phyloP scores from a whole-genome alignment of 2,113 vertebrate species.

The Mirza zaza region DNA sequence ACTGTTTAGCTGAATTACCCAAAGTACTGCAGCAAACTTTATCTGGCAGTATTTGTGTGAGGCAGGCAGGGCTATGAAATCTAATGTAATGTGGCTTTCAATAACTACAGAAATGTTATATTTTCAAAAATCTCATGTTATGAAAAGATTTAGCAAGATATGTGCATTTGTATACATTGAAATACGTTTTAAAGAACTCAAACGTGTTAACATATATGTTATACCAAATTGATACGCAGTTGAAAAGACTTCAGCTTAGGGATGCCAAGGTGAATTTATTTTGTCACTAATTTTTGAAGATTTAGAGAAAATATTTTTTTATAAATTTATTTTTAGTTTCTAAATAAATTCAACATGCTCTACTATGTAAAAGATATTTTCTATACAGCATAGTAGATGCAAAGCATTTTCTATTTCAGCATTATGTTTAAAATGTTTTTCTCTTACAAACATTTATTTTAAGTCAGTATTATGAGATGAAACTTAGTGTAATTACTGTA shows the following conservation, averaged over 20 bases:
- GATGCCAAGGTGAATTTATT: background rate
- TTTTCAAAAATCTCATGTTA: constrained; percentile 24
- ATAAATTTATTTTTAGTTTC: background rate
- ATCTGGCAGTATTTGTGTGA: background rate
- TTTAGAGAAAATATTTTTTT: constrained; percentile 10
- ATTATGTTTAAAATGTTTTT: constrained; percentile 59
- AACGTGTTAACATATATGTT: background rate
- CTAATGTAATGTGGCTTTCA: background rate
- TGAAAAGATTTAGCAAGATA: background rate
- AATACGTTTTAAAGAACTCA: background rate
- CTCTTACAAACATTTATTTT: constrained; percentile 29
- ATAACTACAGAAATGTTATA: background rate
- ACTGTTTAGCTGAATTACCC: constrained; percentile 56
- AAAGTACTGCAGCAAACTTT: constrained; percentile 30
- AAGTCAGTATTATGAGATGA: constrained; percentile 51
- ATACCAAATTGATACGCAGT: background rate
- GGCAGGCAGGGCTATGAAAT: background rate
- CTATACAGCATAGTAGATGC: constrained; percentile 21
- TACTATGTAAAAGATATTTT: constrained; percentile 55
- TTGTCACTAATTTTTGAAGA: background rate
- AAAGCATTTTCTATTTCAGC: constrained; percentile 43
- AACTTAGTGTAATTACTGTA: background rate
- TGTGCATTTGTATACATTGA: background rate
- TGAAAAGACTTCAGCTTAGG: background rate
- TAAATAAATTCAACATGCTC: constrained; percentile 53